Percentiles rank a stretch among this genome's conserved stretches.
phyloP scores from a whole-genome alignment of 2,113 vertebrate genomes.

The Paramisgurnus dabryanus region DNA sequence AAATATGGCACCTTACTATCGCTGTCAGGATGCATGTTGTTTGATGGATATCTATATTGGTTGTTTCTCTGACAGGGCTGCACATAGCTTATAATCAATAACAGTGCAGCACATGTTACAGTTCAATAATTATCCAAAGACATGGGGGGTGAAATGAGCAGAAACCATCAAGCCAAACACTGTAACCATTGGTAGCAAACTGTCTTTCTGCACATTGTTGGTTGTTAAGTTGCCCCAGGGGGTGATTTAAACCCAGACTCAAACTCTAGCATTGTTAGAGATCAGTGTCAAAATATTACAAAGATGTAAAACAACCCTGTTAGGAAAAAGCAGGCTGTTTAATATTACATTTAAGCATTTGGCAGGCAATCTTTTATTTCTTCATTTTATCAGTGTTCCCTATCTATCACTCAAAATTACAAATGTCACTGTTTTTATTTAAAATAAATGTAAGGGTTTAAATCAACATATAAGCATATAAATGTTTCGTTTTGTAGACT shows the following conservation, averaged over 20 bases:
- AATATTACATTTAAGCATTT: no score
- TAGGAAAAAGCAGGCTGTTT: no score
- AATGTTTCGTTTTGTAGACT: background rate
- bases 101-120: slow-evolving; percentile 35
- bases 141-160: slow-evolving; percentile 7
- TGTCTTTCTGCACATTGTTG: slow-evolving; percentile 27
- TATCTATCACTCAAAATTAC: no score
- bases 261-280: background rate
- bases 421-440: no score
- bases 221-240: slow-evolving; percentile 17
- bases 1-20: background rate
- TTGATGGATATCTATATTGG: slow-evolving; percentile 40
- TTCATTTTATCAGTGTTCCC: no score
- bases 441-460: no score
- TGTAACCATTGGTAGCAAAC: slow-evolving; percentile 24
- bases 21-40: slow-evolving; percentile 29
- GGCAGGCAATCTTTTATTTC: no score
- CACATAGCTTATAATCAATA: slow-evolving; percentile 44
- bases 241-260: slow-evolving; percentile 13
- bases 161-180: slow-evolving; percentile 37
- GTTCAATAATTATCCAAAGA: slow-evolving; percentile 42
- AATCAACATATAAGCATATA: background rate
- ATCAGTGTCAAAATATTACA: slow-evolving; percentile 13
- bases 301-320: background rate
- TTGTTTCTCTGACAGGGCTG: slow-evolving; percentile 32